Evolutionary conservation across 1,140 invertebrate species (phyloP), one percentile per base, ranked within the genome.

Genomic region (Zaprionus lachaisei): DNA sequence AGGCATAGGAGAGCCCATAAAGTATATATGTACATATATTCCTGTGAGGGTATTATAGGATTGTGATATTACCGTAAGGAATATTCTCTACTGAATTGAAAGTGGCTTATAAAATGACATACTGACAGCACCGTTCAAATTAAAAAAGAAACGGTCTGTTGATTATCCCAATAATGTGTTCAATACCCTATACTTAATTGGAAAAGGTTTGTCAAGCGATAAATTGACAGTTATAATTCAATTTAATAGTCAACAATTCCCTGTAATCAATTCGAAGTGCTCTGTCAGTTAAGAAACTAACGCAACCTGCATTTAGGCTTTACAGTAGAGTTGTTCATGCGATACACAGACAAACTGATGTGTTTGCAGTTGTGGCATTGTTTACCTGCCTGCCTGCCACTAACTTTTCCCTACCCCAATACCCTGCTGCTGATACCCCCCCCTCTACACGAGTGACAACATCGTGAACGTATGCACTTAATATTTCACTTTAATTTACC

Each of bases 401-500:
- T 15, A 6, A 4, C 38, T 6, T 5, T 41, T 6, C 15, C 15
- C 38, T 24, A 9, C 26, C 6, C 15, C 6, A 6, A 0, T 34
- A 9, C 31, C 31, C 31, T 34, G 31, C 9, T 34, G 31, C 31
- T 34, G 31, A 34, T 34, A 14, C 41, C 6, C 15, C 41, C 6
- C 15, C 6, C 41, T 4, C 41, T 17, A 47, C 41, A 44, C n/a
- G 6, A 17, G 44, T 57, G 77, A 62, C 63, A 77, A 65, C 26
- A 58, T 56, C 47, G 34, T 58, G 58, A 54, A 72, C 54, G 34
- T 62, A 41, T 68, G 65, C 80, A 76, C 74, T 79, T 77, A 70
- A 74, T 90, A 85, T 80, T 89, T 90, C 86, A 90, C 83, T 90
- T 90, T 85, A 83, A 90, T 89, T 90, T 84, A 79, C 71, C 74